Evolutionary conservation across 2,113 vertebrate genomes (phyloP).

Genomic region (Hipposideros armiger): DNA sequence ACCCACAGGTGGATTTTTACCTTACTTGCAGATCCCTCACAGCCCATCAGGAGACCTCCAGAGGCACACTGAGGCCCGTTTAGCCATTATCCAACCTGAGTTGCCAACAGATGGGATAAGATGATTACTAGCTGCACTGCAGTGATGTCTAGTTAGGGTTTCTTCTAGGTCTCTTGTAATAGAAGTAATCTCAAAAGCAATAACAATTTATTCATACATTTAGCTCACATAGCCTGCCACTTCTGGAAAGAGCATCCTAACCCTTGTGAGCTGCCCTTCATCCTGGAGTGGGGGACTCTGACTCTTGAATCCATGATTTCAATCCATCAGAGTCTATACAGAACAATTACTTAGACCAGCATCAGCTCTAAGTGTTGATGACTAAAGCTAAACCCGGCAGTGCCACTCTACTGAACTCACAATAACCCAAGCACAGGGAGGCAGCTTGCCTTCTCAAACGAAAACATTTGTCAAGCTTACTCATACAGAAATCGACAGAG

Average conservation of each 20-base stretch:
- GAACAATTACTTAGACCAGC: conserved; percentile 85
- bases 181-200: conserved; percentile 80
- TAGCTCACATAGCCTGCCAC: conserved; percentile 71
- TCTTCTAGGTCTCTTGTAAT: conserved; percentile 77
- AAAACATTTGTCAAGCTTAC: conserved; percentile 80
- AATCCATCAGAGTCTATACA: conserved; percentile 81
- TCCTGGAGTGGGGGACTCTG: conserved; percentile 58
- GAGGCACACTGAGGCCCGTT: background rate
- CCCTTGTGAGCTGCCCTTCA: conserved; percentile 77
- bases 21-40: conserved; percentile 76
- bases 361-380: conserved; percentile 75
- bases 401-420: conserved; percentile 56
- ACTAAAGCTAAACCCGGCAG: conserved; percentile 78
- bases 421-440: conserved; percentile 74
- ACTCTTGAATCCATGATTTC: conserved; percentile 81
- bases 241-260: conserved; percentile 73
- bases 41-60: conserved; percentile 65
- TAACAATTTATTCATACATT: conserved; percentile 80
- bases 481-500: conserved; percentile 71
- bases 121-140: conserved; percentile 73
- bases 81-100: conserved; percentile 60
- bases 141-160: conserved; percentile 79
- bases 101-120: conserved; percentile 64
- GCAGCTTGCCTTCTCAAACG: conserved; percentile 73
- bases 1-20: background rate